phyloP scores from a whole-genome alignment of 2,797 vertebrate genomes.

The Gobio occitaniae region DNA sequence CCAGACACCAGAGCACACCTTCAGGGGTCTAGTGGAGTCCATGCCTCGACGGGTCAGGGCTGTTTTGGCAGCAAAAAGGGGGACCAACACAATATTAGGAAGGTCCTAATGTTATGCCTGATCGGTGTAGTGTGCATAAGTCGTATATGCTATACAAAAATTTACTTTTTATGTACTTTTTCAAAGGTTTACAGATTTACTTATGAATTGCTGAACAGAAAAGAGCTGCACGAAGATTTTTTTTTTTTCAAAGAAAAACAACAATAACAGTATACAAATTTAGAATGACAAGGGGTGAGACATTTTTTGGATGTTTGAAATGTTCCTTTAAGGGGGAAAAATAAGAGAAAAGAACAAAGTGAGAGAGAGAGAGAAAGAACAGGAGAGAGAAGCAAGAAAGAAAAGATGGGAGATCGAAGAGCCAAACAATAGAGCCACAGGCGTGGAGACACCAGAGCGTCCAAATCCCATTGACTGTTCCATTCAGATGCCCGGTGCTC shows the following conservation, averaged over 20 bases:
- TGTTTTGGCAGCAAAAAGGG: no score
- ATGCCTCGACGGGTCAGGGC: no score
- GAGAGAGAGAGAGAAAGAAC: neutral
- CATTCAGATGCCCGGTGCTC: slow-evolving; percentile 54
- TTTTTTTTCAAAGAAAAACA: neutral
- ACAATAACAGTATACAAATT: neutral
- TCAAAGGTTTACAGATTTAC: neutral
- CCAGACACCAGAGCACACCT: no score
- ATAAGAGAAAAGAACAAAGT: slow-evolving; percentile 20
- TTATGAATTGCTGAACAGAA: neutral
- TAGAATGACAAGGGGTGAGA: neutral
- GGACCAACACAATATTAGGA: no score
- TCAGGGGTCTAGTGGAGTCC: no score
- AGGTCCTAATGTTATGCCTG: no score
- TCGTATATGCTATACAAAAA: neutral
- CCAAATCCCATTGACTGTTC: slow-evolving; percentile 53
- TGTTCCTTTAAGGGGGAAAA: slow-evolving; percentile 2
- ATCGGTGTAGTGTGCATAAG: neutral
- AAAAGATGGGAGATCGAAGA: slow-evolving; percentile 37
- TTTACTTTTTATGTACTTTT: neutral
- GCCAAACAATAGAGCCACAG: slow-evolving; percentile 45
- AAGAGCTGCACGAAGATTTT: neutral
- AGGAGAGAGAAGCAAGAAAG: slow-evolving; percentile 29
- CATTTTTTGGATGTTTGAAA: neutral
- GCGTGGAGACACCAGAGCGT: slow-evolving; percentile 58